Evolutionary conservation across 1,140 invertebrate species (phyloP).

Genomic region (Brachionus manjavacas): DNA sequence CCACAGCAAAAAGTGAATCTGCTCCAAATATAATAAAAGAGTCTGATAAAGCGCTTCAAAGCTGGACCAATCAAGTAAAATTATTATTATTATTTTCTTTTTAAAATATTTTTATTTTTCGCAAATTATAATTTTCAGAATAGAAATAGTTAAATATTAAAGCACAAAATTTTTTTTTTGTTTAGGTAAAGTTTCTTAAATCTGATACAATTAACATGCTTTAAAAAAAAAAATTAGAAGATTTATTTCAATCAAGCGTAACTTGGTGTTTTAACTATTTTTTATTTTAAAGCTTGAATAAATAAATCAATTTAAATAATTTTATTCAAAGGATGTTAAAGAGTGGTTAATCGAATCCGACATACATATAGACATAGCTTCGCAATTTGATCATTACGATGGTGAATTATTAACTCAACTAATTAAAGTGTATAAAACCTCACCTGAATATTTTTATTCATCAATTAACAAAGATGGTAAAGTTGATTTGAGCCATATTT

Average conservation of each 20-base stretch:
- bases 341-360: not conserved
- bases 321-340: not conserved
- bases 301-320: not conserved
- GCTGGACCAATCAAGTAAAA: too few species aligned
- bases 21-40: not conserved
- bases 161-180: too few species aligned
- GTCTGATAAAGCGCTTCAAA: not conserved
- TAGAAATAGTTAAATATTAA: too few species aligned
- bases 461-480: not conserved
- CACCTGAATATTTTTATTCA: slow-evolving; percentile 5
- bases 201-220: too few species aligned
- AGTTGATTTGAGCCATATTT: not conserved
- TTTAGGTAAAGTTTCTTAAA: too few species aligned
- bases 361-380: slow-evolving; percentile 3
- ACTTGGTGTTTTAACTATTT: not conserved
- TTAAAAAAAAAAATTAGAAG: not conserved
- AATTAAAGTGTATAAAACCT: not conserved
- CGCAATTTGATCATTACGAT: not conserved
- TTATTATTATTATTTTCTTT: too few species aligned
- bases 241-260: not conserved
- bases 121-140: too few species aligned
- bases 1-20: not conserved
- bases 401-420: slow-evolving; percentile 10
- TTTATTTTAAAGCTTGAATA: not conserved
- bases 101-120: too few species aligned